Base-by-base conservation (phyloP, 2,113 vertebrate genomes). In the Prinia subflava region DNA sequence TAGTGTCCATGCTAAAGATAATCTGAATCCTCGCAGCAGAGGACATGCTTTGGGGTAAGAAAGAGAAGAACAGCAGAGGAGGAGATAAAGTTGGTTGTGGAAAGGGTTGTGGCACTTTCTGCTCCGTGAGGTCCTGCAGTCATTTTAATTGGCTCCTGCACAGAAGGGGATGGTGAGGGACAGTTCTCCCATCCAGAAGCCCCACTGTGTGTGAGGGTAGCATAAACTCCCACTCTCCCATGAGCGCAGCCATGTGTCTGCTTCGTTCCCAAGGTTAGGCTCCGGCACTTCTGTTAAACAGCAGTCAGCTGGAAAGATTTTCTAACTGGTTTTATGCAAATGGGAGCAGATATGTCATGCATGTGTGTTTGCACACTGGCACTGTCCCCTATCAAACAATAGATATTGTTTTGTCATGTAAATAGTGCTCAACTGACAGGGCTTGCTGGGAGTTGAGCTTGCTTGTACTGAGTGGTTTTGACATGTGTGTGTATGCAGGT, bases 291-390 rank as follows among this genome's bases (percentile, higher is more conserved):
- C 88, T 86, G 90, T 94, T 87, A 77, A 91, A 73, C 65, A 81
- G 83, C 95, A 92, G 52, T 84, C 76, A 97, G 92, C 87, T 91
- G 90, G 91, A 92, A 95, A 62, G 81, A 57, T 57, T 39, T 56
- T 78, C 76, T 88, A 63, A 81, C 87, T 87, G 83, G 60, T 87
- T 91, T 87, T 87, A 93, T 85, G 89, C 33, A 94, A 89, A 95
- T 78, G 19, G 46, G 14, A 59, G 31, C 2, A 6, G 52, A 30
- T 22, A 22, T 77, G 30, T 59, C 20, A 64, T 77, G 71, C 60
- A 19, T 85, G 56, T 46, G 75, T 77, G 24, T 95, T 87, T 96
- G 76, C 59, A 87, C 41, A 42, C 68, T 69, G 41, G 31, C 81
- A 16, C 30, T 50, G 85, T 87, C 83, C 74, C 19, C 46, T 57